Evolutionary conservation across 2,888 invertebrate genomes (phyloP).

Genomic region (Esperia sulphurella): DNA sequence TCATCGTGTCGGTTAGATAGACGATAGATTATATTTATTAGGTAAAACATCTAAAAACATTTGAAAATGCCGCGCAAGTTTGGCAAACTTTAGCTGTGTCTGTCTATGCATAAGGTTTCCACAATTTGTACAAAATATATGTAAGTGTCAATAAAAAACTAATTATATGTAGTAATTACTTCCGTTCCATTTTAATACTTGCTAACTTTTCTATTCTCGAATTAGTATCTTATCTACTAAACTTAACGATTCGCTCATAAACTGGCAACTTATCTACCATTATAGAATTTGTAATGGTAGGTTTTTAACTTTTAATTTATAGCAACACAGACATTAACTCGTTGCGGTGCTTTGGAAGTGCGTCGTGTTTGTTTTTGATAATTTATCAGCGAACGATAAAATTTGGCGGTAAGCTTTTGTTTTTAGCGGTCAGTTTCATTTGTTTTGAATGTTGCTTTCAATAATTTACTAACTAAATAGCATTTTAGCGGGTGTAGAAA

Average conservation of each 20-base stretch:
- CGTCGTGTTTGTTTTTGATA: constrained; percentile 10
- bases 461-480: background rate
- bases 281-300: constrained; percentile 1
- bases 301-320: constrained; percentile 3
- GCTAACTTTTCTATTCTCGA: too few species aligned
- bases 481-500: background rate
- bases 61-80: too few species aligned
- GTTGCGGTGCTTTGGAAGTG: constrained; percentile 13
- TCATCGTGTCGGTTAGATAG: background rate
- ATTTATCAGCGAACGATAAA: constrained; percentile 18
- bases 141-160: too few species aligned
- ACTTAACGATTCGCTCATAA: background rate
- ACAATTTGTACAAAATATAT: too few species aligned
- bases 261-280: constrained; percentile 8
- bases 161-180: too few species aligned
- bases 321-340: constrained; percentile 26
- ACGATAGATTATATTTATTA: too few species aligned
- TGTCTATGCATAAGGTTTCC: too few species aligned
- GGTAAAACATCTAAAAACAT: too few species aligned
- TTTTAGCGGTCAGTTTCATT: constrained; percentile 1
- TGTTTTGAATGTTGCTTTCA: background rate
- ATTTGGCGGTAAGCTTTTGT: constrained; percentile 33
- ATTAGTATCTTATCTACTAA: too few species aligned
- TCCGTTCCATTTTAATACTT: background rate
- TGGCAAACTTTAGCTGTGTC: too few species aligned